A percentile compares a stretch with the other conserved stretches of the same genome.
Evolutionary conservation across 2,113 vertebrate genomes (phyloP).

Genomic region (Dascyllus trimaculatus): DNA sequence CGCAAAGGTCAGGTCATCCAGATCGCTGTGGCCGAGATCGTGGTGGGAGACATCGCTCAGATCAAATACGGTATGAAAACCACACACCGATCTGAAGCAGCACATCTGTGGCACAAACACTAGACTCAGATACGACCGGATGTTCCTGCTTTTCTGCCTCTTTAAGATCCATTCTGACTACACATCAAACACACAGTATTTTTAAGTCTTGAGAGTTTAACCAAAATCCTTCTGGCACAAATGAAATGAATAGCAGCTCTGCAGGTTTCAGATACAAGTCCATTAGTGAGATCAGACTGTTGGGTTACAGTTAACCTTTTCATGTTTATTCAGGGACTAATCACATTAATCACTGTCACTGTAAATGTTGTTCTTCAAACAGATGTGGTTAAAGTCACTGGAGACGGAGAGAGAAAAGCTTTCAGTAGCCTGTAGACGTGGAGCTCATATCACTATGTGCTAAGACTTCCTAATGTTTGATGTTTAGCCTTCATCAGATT

Average conservation of each 20-base stretch:
- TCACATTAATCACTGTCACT: too few species aligned
- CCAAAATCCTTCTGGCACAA: background rate
- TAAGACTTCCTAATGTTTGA: background rate
- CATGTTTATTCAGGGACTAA: too few species aligned
- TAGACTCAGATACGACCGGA: background rate
- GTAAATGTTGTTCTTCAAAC: too few species aligned
- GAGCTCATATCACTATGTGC: background rate
- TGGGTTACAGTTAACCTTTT: too few species aligned
- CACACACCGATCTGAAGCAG: background rate
- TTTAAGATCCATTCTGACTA: background rate
- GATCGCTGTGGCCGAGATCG: slow-evolving; percentile 94
- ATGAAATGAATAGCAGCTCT: background rate
- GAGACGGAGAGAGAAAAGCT: background rate
- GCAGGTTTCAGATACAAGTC: background rate
- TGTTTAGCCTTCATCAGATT: background rate
- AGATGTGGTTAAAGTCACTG: too few species aligned
- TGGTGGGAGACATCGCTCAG: slow-evolving; percentile 96
- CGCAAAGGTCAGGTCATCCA: slow-evolving; percentile 98
- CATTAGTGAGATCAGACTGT: background rate
- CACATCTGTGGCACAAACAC: background rate
- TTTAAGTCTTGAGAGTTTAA: background rate
- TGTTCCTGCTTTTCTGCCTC: background rate
- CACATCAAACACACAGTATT: too few species aligned
- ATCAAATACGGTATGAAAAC: slow-evolving; percentile 93
- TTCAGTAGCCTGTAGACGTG: background rate